phyloP scores from a whole-genome alignment of 2,113 vertebrate genomes.

The Accipiter cooperii region DNA sequence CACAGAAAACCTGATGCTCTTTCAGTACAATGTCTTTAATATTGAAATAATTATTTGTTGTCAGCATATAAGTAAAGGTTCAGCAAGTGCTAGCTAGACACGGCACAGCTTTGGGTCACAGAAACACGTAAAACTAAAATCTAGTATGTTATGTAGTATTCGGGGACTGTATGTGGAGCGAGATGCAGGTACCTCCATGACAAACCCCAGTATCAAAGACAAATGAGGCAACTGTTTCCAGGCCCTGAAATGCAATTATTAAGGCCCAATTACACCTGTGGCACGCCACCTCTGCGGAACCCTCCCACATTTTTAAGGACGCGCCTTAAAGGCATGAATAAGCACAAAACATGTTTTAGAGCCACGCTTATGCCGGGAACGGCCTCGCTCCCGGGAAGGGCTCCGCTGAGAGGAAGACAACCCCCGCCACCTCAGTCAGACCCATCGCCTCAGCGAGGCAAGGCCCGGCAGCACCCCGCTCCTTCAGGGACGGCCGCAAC shows the following conservation, averaged over 20 bases:
- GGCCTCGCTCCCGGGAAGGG: not conserved
- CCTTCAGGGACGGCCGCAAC: not conserved
- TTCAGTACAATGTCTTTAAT: too few relatives aligned
- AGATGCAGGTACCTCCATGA: too few relatives aligned
- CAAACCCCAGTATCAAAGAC: not conserved
- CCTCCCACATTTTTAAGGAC: not conserved
- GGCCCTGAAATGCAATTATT: not conserved
- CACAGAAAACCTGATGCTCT: not conserved
- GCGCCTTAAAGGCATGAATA: not conserved
- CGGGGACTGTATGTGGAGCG: accelerated
- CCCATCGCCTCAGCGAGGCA: not conserved
- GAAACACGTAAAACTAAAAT: accelerated
- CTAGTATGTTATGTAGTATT: accelerated
- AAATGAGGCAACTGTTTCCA: not conserved
- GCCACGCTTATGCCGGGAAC: accelerated
- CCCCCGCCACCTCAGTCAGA: not conserved
- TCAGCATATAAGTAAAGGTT: accelerated
- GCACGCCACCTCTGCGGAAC: not conserved
- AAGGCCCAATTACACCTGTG: not conserved
- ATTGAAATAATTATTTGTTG: not conserved
- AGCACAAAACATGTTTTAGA: accelerated
- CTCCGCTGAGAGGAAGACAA: not conserved
- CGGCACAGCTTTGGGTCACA: accelerated
- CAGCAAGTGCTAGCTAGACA: accelerated
- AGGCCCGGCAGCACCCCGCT: not conserved